Percentiles rank a stretch among this genome's conserved stretches.
Conservation (phyloP, 2,113 vertebrate genomes). For the Takifugu bimaculatus region DNA sequence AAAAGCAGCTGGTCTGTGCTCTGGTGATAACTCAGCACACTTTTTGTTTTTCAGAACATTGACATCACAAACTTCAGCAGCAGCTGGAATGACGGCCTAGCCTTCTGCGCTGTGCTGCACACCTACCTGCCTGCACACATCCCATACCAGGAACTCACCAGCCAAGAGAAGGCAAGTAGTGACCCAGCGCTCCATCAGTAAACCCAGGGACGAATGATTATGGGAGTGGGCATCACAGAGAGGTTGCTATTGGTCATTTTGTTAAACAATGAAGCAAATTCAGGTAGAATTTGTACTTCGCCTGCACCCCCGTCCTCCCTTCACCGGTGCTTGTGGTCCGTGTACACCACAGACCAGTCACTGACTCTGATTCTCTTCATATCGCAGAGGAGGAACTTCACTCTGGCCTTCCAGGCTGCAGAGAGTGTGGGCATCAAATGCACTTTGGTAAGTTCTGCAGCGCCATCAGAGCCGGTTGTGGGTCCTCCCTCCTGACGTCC, state of each 20-base stretch:
- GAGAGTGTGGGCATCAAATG: slow-evolving; percentile 98
- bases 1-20: too few species aligned
- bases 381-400: slow-evolving; percentile 90
- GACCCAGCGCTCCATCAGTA: too few species aligned
- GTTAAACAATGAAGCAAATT: too few species aligned
- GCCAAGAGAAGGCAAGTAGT: slow-evolving; percentile 87
- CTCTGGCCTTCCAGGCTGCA: slow-evolving; percentile 94
- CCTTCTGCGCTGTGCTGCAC: slow-evolving; percentile 93
- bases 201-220: too few species aligned
- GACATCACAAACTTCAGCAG: slow-evolving; percentile 99
- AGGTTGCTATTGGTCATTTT: too few species aligned
- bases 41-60: slow-evolving; percentile 81
- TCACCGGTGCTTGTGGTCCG: too few species aligned
- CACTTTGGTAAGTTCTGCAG: slow-evolving; percentile 83
- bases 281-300: too few species aligned
- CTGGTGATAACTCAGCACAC: not conserved
- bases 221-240: too few species aligned
- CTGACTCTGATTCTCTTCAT: slow-evolving; percentile 18
- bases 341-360: too few species aligned
- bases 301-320: too few species aligned
- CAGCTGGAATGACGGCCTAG: slow-evolving; percentile 96
- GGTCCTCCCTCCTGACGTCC: too few species aligned
- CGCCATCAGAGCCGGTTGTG: too few species aligned
- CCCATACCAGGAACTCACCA: slow-evolving; percentile 90
- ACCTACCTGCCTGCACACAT: slow-evolving; percentile 96